Percentiles rank a stretch among this genome's conserved stretches.
Evolutionary conservation across 2,888 invertebrate species (phyloP).

Genomic region (Lepidochrysops patricia): DNA sequence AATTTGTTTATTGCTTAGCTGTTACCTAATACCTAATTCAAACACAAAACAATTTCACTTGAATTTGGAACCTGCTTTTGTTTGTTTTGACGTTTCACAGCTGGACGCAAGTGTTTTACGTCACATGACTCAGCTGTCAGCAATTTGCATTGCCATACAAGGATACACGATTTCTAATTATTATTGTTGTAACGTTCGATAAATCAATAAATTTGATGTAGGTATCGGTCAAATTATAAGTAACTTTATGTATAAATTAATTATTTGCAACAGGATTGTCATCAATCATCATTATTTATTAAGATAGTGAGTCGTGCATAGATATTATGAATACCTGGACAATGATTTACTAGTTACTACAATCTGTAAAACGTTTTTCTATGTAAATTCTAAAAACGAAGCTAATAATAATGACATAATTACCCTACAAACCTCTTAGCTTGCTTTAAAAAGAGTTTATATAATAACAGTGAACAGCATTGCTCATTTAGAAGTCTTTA

Average conservation of each 20-base stretch:
- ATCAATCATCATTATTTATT: not conserved
- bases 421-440: too few species aligned
- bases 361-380: too few species aligned
- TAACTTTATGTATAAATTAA: not conserved
- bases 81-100: not conserved
- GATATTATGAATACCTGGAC: too few species aligned
- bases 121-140: too few species aligned
- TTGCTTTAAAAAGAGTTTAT: too few species aligned
- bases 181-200: not conserved
- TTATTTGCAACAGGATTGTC: not conserved
- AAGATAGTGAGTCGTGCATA: too few species aligned
- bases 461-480: too few species aligned
- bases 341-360: too few species aligned
- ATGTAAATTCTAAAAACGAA: too few species aligned
- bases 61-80: not conserved
- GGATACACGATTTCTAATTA: slow-evolving; percentile 8
- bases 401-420: too few species aligned
- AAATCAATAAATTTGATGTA: not conserved
- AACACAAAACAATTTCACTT: not conserved
- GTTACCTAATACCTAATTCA: not conserved
- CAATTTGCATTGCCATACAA: not conserved
- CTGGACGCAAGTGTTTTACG: not conserved
- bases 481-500: too few species aligned
- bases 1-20: not conserved
- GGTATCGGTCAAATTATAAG: not conserved